Base-by-base conservation (phyloP, 2,797 vertebrate genomes). In the Botia almorhae region DNA sequence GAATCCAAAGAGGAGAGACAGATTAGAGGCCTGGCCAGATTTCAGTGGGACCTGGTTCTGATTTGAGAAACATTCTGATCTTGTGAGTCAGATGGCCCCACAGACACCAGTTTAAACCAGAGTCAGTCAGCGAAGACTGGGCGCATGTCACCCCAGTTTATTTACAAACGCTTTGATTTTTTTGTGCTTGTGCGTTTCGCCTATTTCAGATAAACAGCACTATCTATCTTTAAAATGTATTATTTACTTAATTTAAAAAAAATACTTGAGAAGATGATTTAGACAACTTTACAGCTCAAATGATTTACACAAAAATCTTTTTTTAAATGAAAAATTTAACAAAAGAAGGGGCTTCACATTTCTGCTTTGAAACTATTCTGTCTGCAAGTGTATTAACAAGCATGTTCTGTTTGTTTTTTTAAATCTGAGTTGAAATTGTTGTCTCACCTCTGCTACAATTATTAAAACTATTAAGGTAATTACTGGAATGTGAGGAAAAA, bases 11-110 rank as follows among this genome's bases (percentile, higher is more conserved):
- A 50, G 67, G 74, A 76, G 55, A 69, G 67, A 60, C 76, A 69
- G 17, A 60, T 55, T 50, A 69, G 65, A 69, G 39, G 67, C 39
- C 76, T 78, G 43, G 23, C 76, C 4, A 12, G 53, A 60, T 26
- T 39, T 78, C 43, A 69, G 65, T 43, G 60, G 67, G 65, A 78
- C 53, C 76, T 78, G 76, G 53, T 78, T 78, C 65, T 78, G 67
- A 61, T 78, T 78, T 78, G 76, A 16, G 76, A 69, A 78, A 69
- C 76, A 77, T 77, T 77, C 65, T 77, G 65, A 77, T 77, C 53
- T 56, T n/a, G 23, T 69, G 65, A 78, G 65, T 69, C 76, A 78
- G 76, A 4, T 53, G 21, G 65, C 75, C 65, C 65, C 75, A 77
- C 64, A 77, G 64, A 69, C 76, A 69, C 53, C 60, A 33, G 60